These are phyloP conservation scores for Hemitrygon akajei DNA, from an alignment of 2,797 vertebrate genomes.

Conservation along the genomic window DNA sequence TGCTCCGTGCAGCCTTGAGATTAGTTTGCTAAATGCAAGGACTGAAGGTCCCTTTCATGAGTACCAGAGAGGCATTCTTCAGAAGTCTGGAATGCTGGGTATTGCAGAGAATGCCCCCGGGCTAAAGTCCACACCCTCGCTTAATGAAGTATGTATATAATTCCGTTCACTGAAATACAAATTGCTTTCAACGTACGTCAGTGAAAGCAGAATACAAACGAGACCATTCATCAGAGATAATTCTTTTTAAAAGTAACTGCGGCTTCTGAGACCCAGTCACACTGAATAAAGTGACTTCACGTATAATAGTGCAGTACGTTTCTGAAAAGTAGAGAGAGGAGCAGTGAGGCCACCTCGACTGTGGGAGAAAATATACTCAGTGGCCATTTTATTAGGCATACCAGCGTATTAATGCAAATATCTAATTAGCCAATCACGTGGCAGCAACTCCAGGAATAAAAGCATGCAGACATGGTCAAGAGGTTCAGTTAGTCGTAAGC, in stretches of 20 bases:
- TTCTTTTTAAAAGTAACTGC: background rate
- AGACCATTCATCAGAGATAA: background rate
- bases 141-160: background rate
- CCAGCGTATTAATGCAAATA: too few species aligned
- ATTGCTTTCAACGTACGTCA: conserved; percentile 7
- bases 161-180: background rate
- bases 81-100: background rate
- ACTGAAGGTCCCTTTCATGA: conserved; percentile 1
- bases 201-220: conserved; percentile 1
- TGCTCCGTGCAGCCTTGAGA: background rate
- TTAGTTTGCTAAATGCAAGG: conserved; percentile 12
- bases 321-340: background rate
- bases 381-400: too few species aligned
- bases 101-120: background rate
- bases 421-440: too few species aligned
- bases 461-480: too few species aligned
- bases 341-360: background rate
- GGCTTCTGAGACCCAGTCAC: background rate
- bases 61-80: background rate
- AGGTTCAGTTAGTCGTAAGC: too few species aligned
- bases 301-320: background rate
- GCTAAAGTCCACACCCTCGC: background rate
- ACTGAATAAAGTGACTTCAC: background rate
- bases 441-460: too few species aligned
- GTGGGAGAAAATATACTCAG: too few species aligned